These are phyloP conservation scores for Aulostomus chinensis DNA, from an alignment of 2,797 vertebrate genomes.

Conservation along the genomic window DNA sequence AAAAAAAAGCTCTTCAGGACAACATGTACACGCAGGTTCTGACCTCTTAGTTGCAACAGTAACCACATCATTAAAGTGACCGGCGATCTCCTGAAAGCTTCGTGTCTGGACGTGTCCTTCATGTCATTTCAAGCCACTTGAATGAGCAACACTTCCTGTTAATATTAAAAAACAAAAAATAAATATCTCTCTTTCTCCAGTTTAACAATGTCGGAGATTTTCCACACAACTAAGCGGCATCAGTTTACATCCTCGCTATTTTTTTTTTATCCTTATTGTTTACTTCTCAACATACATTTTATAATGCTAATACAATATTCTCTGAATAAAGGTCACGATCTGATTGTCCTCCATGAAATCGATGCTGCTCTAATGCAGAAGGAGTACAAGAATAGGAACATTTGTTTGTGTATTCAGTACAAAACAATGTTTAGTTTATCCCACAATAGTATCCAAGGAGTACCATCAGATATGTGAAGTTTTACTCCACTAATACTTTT, in stretches of 20 bases:
- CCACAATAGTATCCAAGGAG: background rate
- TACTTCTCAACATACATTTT: background rate
- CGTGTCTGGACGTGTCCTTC: no score
- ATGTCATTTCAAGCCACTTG: no score
- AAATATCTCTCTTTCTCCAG: no score
- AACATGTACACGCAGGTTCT: no score
- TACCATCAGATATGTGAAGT: slow-evolving; percentile 25
- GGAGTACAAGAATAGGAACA: slow-evolving; percentile 18
- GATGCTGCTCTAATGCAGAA: background rate
- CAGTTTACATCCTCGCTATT: background rate
- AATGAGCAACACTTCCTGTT: no score
- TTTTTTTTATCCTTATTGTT: background rate
- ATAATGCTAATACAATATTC: background rate
- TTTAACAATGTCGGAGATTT: no score
- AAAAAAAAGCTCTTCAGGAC: no score
- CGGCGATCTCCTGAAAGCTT: no score
- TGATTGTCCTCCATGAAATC: background rate
- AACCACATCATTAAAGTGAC: no score
- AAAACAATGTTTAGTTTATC: slow-evolving; percentile 24
- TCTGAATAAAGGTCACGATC: background rate
- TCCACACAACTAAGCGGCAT: background rate
- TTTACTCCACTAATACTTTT: slow-evolving; percentile 21
- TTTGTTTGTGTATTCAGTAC: slow-evolving; percentile 13
- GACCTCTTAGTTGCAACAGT: no score
- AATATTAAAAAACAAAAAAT: no score